Base-by-base conservation (phyloP, 64 coral and sea anemone species). In the Porites lutea region DNA sequence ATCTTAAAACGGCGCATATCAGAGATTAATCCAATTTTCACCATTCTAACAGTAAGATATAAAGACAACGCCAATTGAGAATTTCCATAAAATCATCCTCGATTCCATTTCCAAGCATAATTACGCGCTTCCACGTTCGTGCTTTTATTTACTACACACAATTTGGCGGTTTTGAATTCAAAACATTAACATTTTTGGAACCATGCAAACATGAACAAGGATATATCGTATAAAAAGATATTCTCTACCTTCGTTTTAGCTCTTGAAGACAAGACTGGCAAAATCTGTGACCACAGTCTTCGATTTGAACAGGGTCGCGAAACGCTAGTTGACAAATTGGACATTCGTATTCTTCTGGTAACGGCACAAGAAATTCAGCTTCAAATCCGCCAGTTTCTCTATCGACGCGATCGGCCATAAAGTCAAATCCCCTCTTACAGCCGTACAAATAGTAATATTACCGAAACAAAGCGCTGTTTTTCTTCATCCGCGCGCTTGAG, bases 211-310 rank as follows among this genome's bases (percentile, higher is more conserved):
- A 59, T 64, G 14, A 57, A 13, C 4, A 57, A 55, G n/a, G 50
- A 74, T 3, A 8, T 14, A 54, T 73, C 6, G 37, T 59, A 14
- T 2, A 43, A 53, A 74, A 51, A 88, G 43, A 49, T 11, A 67
- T 82, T 37, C 27, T 37, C 27, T 37, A 98, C 97, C 93, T 86
- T 91, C 94, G 88, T 74, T 90, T 92, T 58, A 98, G 72, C 71
- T 98, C 97, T 75, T 98, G 97, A 52, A 98, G 82, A 88, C 97
- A 98, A 11, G 94, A 96, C 48, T 98, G 94, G 65, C 97, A 98
- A 76, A 98, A 96, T 47, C 97, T 82, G 62, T 98, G 97, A 15
- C 97, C 97, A 75, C 97, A 98, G 27, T 98, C 97, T 63, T 98
- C 97, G 52, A 98, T 96, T 88, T 98, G 97, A 66, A 98, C 67